These are phyloP conservation scores for Pongo abelii DNA, from an alignment of 2,113 vertebrate genomes.

Conservation along the genomic window DNA sequence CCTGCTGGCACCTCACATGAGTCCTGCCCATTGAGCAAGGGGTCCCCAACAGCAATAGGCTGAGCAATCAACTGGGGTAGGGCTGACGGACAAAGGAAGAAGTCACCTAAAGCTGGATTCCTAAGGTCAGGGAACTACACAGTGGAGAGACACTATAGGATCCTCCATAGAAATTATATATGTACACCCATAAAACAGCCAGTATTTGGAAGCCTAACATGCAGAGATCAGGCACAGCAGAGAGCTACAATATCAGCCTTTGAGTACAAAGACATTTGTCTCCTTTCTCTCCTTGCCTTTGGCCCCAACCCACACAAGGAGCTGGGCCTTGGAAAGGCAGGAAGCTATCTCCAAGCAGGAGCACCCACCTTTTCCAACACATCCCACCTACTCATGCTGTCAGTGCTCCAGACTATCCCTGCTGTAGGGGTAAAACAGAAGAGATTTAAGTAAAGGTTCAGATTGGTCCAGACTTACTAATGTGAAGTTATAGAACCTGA, in stretches of 20 bases:
- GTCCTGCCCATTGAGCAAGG: neutral
- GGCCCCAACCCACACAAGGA: neutral
- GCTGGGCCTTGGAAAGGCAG: neutral
- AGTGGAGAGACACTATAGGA: no score
- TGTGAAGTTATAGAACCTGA: neutral
- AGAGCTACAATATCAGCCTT: neutral
- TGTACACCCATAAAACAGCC: neutral
- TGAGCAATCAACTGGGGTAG: neutral
- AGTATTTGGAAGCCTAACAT: neutral
- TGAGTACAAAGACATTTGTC: neutral
- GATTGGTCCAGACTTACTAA: neutral
- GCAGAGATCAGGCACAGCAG: neutral
- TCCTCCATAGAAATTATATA: neutral
- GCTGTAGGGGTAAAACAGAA: neutral
- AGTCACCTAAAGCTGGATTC: neutral
- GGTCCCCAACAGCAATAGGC: neutral
- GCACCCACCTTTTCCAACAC: neutral
- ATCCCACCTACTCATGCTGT: no score
- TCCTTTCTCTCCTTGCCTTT: neutral
- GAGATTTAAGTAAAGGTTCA: neutral
- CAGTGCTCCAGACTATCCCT: neutral
- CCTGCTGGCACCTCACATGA: neutral
- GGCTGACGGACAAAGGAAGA: neutral
- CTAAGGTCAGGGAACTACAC: neutral
- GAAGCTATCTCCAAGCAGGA: neutral